Conservation (phyloP, 2,797 vertebrate genomes). For the Chrosomus eos region DNA sequence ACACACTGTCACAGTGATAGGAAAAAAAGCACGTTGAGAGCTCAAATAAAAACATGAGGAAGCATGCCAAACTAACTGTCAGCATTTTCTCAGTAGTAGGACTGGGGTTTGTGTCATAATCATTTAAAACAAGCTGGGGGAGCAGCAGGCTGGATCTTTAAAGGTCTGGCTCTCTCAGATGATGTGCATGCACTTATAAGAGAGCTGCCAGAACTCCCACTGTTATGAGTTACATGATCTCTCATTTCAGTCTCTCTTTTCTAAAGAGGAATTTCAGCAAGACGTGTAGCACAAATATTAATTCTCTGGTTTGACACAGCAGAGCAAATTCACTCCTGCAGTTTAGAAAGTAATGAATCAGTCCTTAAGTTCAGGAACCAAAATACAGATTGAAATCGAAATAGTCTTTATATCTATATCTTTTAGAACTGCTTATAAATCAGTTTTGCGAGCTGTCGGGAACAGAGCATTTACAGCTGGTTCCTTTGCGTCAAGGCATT, state of each 20-base stretch:
- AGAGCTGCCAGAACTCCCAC: constrained; percentile 26
- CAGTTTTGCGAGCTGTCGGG: neutral
- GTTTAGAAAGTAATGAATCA: neutral
- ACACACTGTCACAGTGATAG: neutral
- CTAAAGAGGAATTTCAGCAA: constrained; percentile 19
- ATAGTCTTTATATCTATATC: no score
- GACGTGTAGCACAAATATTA: neutral
- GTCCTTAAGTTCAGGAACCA: neutral
- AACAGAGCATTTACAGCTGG: constrained; percentile 7
- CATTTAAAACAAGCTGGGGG: constrained; percentile 22
- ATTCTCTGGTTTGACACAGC: neutral
- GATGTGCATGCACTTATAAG: neutral
- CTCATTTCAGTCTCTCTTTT: constrained; percentile 20
- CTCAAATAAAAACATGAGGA: constrained; percentile 3
- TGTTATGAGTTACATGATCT: constrained; percentile 26
- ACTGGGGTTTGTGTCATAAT: constrained; percentile 10
- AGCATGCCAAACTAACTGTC: constrained; percentile 8
- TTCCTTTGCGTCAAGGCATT: constrained; percentile 15
- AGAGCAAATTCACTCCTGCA: neutral
- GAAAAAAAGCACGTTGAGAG: neutral
- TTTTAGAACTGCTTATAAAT: neutral
- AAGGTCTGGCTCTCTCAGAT: constrained; percentile 7
- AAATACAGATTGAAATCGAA: neutral
- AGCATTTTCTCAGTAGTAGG: constrained; percentile 8
- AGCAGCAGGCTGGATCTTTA: neutral